A percentile compares a stretch with the other conserved stretches of the same genome.
These are phyloP conservation scores for Cromileptes altivelis DNA, from an alignment of 2,113 vertebrate species.

Conservation along the genomic window DNA sequence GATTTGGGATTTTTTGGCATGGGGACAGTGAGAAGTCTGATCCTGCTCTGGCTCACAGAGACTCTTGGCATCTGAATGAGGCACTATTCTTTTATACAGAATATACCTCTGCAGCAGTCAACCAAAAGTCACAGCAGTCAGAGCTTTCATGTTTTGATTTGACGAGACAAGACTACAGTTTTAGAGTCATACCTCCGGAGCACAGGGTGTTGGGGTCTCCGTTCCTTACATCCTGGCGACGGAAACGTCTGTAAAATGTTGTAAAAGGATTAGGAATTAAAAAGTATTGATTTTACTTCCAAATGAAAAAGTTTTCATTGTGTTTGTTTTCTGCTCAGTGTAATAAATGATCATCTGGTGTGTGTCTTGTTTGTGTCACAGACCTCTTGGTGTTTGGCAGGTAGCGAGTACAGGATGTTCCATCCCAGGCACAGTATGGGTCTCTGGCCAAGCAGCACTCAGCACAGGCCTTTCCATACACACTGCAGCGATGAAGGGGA, in stretches of 20 bases:
- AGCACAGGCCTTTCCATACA: conserved; percentile 94
- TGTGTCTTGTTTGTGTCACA: background rate
- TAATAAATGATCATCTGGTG: background rate
- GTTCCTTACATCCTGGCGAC: conserved; percentile 95
- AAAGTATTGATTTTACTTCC: background rate
- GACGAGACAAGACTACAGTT: conserved; percentile 6
- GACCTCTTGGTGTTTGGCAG: conserved; percentile 94
- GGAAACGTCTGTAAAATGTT: conserved; percentile 88
- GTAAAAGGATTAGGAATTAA: background rate
- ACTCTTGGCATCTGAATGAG: background rate
- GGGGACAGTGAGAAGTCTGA: conserved; percentile 34
- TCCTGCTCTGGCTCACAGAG: conserved; percentile 13
- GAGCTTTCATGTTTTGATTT: background rate
- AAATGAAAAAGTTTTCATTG: background rate
- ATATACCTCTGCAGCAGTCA: background rate
- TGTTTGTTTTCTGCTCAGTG: background rate
- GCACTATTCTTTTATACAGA: conserved; percentile 28
- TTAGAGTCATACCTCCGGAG: conserved; percentile 88
- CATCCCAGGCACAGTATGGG: conserved; percentile 98
- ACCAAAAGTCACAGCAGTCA: background rate
- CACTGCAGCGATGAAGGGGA: conserved; percentile 92
- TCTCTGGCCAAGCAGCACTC: conserved; percentile 99
- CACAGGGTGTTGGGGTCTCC: conserved; percentile 95
- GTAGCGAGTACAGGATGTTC: conserved; percentile 92
- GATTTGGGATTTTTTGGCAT: conserved; percentile 33